phyloP scores from a whole-genome alignment of 2,888 invertebrate species.

The Drosophila phalerata region DNA sequence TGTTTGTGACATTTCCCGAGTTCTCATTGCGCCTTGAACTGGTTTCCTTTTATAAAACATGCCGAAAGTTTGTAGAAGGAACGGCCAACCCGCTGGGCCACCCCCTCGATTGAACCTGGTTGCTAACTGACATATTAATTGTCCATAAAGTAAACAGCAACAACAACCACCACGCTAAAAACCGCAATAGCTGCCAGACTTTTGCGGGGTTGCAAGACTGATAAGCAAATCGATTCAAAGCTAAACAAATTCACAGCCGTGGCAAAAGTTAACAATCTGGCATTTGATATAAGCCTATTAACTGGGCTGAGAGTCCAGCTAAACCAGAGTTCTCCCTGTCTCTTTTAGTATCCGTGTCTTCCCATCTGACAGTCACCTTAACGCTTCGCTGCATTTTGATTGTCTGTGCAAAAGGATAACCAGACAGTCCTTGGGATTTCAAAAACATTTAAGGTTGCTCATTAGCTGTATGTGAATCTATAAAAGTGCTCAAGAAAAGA shows the following conservation, averaged over 20 bases:
- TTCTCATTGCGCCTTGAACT: constrained; percentile 40
- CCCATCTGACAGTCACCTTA: constrained; percentile 47
- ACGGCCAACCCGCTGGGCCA: constrained; percentile 18
- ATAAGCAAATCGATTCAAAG: constrained; percentile 24
- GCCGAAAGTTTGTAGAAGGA: constrained; percentile 8
- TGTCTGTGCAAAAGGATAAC: constrained; percentile 22
- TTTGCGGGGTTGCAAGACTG: constrained; percentile 6
- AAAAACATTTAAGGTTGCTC: constrained; percentile 29
- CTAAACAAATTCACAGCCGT: constrained; percentile 8
- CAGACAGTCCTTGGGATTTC: constrained; percentile 13
- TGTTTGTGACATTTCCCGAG: constrained; percentile 56
- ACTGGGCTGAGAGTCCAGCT: neutral
- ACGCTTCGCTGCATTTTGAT: constrained; percentile 52
- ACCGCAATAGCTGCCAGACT: constrained; percentile 12
- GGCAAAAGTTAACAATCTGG: constrained; percentile 30
- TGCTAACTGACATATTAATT: constrained; percentile 63
- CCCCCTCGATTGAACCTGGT: constrained; percentile 48
- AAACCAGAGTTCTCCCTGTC: neutral
- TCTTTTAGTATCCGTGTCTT: constrained; percentile 37
- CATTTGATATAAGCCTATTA: constrained; percentile 35
- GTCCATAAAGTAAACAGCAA: constrained; percentile 49
- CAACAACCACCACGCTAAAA: constrained; percentile 13
- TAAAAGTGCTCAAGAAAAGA: neutral
- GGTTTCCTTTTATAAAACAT: constrained; percentile 14
- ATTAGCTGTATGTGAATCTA: constrained; percentile 38